phyloP scores from a whole-genome alignment of 2,797 vertebrate species.

The Notolabrus celidotus region DNA sequence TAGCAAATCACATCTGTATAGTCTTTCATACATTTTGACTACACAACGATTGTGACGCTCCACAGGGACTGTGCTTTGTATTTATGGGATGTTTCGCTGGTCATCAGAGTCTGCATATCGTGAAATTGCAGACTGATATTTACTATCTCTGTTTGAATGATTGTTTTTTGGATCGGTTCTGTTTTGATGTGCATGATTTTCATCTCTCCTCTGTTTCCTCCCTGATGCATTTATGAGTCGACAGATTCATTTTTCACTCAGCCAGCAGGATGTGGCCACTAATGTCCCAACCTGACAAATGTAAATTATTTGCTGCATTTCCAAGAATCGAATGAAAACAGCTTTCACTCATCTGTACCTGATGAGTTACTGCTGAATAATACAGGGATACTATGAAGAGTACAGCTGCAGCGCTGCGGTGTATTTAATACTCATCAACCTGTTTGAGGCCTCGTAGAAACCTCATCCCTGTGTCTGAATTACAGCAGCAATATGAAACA shows the following conservation, averaged over 20 bases:
- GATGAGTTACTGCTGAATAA: conserved; percentile 5
- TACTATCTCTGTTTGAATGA: conserved; percentile 1
- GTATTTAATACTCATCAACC: neutral
- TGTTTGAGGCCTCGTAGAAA: conserved; percentile 19
- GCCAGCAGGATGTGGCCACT: conserved; percentile 2
- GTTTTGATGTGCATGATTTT: conserved; percentile 7
- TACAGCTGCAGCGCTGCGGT: neutral
- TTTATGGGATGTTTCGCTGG: neutral
- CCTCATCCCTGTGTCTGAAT: conserved; percentile 22
- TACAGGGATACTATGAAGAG: neutral
- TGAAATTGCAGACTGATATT: neutral
- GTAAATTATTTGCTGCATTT: conserved; percentile 14
- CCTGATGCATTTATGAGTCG: neutral
- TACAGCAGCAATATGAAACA: conserved; percentile 33
- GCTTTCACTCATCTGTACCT: neutral
- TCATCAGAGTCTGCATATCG: neutral
- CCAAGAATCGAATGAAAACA: conserved; percentile 10
- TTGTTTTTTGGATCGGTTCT: conserved; percentile 10
- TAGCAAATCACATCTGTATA: neutral
- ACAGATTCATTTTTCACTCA: conserved; percentile 12
- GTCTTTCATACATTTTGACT: conserved; percentile 1
- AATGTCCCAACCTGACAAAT: conserved; percentile 15
- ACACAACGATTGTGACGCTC: neutral
- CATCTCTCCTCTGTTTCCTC: neutral
- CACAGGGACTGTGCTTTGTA: neutral